Evolutionary conservation across 2,113 vertebrate genomes (phyloP).

Genomic region (Riparia riparia): DNA sequence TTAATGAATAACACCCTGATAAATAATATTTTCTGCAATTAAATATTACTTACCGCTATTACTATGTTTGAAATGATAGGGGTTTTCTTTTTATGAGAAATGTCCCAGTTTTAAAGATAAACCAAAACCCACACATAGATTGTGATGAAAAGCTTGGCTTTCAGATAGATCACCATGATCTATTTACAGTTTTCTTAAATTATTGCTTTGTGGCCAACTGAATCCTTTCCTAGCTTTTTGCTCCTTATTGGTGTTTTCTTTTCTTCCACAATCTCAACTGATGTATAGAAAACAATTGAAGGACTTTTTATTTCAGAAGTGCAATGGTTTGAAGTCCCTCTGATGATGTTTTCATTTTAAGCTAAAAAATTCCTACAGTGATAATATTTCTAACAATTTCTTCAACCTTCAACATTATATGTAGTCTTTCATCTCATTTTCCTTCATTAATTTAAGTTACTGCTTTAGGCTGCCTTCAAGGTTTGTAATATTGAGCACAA

Average conservation of each 20-base stretch:
- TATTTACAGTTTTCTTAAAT: constrained; percentile 7
- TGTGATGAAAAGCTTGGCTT: neutral
- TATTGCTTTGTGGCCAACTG: neutral
- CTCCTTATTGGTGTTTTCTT: neutral
- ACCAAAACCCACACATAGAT: neutral
- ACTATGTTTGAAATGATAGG: neutral
- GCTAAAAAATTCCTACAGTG: neutral
- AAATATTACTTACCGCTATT: neutral
- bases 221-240: constrained; percentile 25
- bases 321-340: constrained; percentile 22
- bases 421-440: constrained; percentile 42
- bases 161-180: neutral
- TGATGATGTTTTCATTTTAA: constrained; percentile 47
- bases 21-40: neutral
- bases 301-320: constrained; percentile 29
- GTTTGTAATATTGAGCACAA: neutral
- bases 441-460: neutral
- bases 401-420: neutral
- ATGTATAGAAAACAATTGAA: constrained; percentile 26
- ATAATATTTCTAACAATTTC: constrained; percentile 21
- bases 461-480: neutral
- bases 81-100: neutral
- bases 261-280: neutral
- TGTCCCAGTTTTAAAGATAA: neutral
- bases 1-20: neutral